Base-by-base conservation (phyloP, 2,797 vertebrate species). In the Gallinago stenura region DNA sequence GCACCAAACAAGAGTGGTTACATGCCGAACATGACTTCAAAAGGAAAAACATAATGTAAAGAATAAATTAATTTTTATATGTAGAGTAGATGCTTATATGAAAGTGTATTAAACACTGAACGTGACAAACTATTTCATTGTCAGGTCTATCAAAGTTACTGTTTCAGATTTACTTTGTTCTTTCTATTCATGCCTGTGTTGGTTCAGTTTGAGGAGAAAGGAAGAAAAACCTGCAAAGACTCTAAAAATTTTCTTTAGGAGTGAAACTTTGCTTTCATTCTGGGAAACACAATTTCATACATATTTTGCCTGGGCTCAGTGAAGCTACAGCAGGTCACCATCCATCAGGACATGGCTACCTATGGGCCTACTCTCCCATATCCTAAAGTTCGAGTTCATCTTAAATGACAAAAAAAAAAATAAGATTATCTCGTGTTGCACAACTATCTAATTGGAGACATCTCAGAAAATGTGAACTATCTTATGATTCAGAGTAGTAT, bases 91-190 rank as follows among this genome's bases (percentile, higher is more conserved):
- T 75, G 21, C 83, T 87, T 77, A 68, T 56, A 60, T 48, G 77
- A 0, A 93, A 93, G 58, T 28, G 10, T 33, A 6, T 41, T 83
- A 77, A 96, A 84, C 66, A 35, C 68, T 90, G 77, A 97, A 83
- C 71, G 76, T 91, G 87, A 54, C 71, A 41, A 61, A 69, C 57
- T 30, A n/a, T 48, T 83, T 33, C 41, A 11, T 16, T 92, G 61
- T 82, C 0, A 2, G 30, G 41, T 88, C 35, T 93, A 11, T 70
- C 56, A 43, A 48, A 79, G 17, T n/a, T 72, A 26, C 8, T 58
- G 31, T 64, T 90, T 68, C 39, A 13, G 25, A 54, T 89, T 85
- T 73, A 33, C 28, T 64, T 78, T 56, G 7, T 83, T 80, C 43
- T 70, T 60, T 69, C 31, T 82, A 2, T 72, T 81, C 28, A 5